phyloP scores from a whole-genome alignment of 2,888 invertebrate species.

The Rhamphomyia laevipes region DNA sequence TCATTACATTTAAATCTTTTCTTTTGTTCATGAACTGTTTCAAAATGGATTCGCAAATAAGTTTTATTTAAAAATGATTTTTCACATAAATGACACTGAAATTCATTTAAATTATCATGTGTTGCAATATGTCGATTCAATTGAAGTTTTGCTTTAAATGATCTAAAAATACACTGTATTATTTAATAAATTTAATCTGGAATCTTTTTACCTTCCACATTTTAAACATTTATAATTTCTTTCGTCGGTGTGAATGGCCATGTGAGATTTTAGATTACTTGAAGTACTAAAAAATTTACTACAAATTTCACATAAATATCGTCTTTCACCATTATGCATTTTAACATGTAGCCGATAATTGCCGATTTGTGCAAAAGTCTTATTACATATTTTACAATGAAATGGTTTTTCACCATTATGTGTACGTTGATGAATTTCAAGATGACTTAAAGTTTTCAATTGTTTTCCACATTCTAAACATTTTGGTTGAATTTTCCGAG shows the following conservation, averaged over 20 bases:
- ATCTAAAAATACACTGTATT: no score
- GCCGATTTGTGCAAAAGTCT: background rate
- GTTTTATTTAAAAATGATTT: constrained; percentile 21
- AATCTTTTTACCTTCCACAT: constrained; percentile 13
- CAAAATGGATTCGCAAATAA: constrained; percentile 21
- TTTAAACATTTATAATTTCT: constrained; percentile 20
- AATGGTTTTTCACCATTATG: background rate
- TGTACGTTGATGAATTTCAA: background rate
- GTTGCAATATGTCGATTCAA: constrained; percentile 16
- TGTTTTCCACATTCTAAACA: background rate
- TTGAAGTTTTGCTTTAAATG: no score
- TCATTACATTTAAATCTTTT: constrained; percentile 22
- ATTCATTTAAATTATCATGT: constrained; percentile 19
- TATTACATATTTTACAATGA: background rate
- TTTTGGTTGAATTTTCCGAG: background rate
- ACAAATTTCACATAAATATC: constrained; percentile 24
- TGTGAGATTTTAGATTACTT: constrained; percentile 23
- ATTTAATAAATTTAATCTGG: no score
- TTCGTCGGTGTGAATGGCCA: constrained; percentile 17
- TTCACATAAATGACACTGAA: constrained; percentile 19
- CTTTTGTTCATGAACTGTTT: constrained; percentile 19
- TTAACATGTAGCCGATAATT: constrained; percentile 22
- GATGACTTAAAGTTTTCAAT: background rate
- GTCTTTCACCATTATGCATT: constrained; percentile 19
- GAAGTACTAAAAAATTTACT: constrained; percentile 23